Evolutionary conservation across 1,140 invertebrate species (phyloP), one percentile per base, ranked within the genome.

Genomic region (Lanistes nyassanus): DNA sequence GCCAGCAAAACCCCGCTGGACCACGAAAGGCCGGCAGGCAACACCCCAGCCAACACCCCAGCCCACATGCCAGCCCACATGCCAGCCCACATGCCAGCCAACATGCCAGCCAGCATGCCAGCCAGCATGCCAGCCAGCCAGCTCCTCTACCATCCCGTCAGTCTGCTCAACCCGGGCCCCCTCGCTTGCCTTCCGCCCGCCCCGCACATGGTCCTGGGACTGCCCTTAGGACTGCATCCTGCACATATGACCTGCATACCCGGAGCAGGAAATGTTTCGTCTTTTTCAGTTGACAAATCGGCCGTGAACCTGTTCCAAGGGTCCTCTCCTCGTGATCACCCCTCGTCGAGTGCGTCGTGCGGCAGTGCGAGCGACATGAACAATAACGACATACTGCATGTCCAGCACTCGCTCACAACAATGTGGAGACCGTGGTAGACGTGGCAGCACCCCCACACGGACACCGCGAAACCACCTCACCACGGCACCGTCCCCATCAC

Each of bases 341-440:
- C 70, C 9, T 62, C 37, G 23, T 31, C 34, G 13, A 34, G 16
- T 60, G 70, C 37, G 55, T 62, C 16, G 6, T n/a, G 19, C 1
- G 26, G 0, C 16, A 55, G 23, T 26, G 56, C 34, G 60, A 72
- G 42, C 42, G 70, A 72, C 55, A 55, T 72, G 3, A 72, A 72
- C 56, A 72, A 72, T 16, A 72, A 72, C 31, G 55, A 60, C 16
- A 29, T 62, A 34, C 19, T 29, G 9, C 26, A 13, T 0, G 31
- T 19, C 16, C 31, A 16, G 36, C 65, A 67, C 4, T n/a, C 21
- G 39, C 31, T 34, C 19, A 39, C 65, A 0, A 39, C 70, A 2
- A 42, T 72, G 70, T 72, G 70, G 70, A 72, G 70, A n/a, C 70
- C 70, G 36, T 72, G 70, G 70, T 72, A 62, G 23, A 19, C 9